A percentile compares a stretch with the other conserved stretches of the same genome.
Evolutionary conservation across 2,888 invertebrate species (phyloP).

Genomic region (Cyclophora albipunctata): DNA sequence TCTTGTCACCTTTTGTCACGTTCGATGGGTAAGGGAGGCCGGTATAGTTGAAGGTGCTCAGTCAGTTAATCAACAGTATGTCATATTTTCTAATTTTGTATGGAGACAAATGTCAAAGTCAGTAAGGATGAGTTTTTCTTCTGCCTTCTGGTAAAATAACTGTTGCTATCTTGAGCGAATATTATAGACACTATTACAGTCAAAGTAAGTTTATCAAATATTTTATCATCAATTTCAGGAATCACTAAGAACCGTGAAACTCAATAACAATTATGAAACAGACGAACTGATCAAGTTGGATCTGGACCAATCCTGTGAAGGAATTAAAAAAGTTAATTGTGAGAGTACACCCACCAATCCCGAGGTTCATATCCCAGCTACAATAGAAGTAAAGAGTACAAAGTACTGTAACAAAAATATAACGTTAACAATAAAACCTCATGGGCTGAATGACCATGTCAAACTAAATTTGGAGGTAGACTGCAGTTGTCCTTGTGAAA

Average conservation of each 20-base stretch:
- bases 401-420: constrained; percentile 24
- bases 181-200: too few relatives aligned
- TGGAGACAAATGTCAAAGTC: too few relatives aligned
- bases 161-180: too few relatives aligned
- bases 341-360: constrained; percentile 22
- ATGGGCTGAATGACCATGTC: constrained; percentile 80
- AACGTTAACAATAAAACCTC: constrained; percentile 52
- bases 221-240: constrained; percentile 27
- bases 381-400: constrained; percentile 25
- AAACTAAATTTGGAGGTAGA: constrained; percentile 79
- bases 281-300: constrained; percentile 29
- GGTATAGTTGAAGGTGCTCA: too few relatives aligned
- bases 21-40: too few relatives aligned
- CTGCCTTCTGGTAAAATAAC: too few relatives aligned
- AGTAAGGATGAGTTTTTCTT: too few relatives aligned
- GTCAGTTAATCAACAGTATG: too few relatives aligned
- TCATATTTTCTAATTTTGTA: too few relatives aligned
- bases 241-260: constrained; percentile 21
- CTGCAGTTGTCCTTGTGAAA: constrained; percentile 86
- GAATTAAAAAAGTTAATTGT: constrained; percentile 24
- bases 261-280: constrained; percentile 18
- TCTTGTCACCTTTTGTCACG: too few relatives aligned
- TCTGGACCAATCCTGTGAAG: constrained; percentile 33
- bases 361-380: constrained; percentile 27
- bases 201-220: too few relatives aligned